Conservation (phyloP, 2,888 invertebrate species). For the Gnatocerus cornutus region DNA sequence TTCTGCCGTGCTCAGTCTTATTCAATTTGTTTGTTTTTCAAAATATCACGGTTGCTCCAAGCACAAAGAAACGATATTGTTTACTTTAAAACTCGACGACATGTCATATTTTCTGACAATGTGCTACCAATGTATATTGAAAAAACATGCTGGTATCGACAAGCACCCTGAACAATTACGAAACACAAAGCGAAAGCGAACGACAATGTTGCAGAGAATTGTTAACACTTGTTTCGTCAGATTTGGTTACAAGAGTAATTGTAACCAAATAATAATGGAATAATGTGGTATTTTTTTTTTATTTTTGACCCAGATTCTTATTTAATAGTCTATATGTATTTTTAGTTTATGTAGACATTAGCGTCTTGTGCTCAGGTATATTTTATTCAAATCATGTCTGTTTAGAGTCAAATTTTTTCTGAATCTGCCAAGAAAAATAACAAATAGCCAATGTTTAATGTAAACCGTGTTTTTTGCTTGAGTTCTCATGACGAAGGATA, state of each 20-base stretch:
- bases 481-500: constrained; percentile 3
- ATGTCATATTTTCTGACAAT: constrained; percentile 14
- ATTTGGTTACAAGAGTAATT: no score
- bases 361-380: no score
- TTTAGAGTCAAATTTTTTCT: background rate
- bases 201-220: no score
- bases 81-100: constrained; percentile 8
- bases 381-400: no score
- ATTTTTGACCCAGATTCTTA: no score
- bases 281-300: no score
- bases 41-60: constrained; percentile 7
- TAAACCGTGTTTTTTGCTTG: constrained; percentile 21
- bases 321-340: no score
- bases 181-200: no score
- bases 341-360: no score
- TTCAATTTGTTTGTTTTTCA: constrained; percentile 35
- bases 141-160: constrained; percentile 4
- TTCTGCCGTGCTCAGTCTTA: constrained; percentile 24
- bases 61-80: constrained; percentile 5
- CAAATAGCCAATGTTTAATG: constrained; percentile 15
- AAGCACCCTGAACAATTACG: background rate
- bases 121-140: constrained; percentile 5
- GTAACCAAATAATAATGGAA: no score
- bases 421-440: background rate
- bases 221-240: no score